These are phyloP conservation scores for Chelon labrosus DNA, from an alignment of 2,797 vertebrate species.

Conservation along the genomic window DNA sequence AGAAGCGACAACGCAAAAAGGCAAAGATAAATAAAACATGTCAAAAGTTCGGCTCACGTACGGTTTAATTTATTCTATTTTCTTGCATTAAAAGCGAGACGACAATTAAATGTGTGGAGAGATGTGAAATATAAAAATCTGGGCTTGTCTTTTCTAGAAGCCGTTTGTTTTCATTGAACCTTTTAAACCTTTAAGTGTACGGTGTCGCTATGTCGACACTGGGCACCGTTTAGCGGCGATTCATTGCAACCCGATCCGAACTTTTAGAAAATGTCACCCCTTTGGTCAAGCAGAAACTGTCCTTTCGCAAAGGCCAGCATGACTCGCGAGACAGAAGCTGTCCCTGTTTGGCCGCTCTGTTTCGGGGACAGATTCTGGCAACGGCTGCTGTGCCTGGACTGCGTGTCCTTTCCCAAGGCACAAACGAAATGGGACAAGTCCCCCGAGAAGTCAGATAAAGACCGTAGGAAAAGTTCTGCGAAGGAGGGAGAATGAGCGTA, in stretches of 20 bases:
- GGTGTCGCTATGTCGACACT: neutral
- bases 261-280: slow-evolving; percentile 66
- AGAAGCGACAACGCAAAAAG: too few relatives aligned
- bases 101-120: too few relatives aligned
- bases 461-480: slow-evolving; percentile 12
- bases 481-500: slow-evolving; percentile 25
- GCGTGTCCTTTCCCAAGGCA: slow-evolving; percentile 69
- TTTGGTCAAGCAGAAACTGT: slow-evolving; percentile 56
- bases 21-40: too few relatives aligned
- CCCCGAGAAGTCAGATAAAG: slow-evolving; percentile 64
- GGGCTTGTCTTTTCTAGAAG: too few relatives aligned
- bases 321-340: slow-evolving; percentile 52
- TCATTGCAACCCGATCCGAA: slow-evolving; percentile 50
- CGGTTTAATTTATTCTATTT: too few relatives aligned
- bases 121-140: too few relatives aligned
- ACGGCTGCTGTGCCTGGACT: slow-evolving; percentile 46
- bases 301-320: slow-evolving; percentile 62
- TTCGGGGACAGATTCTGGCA: slow-evolving; percentile 59
- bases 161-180: neutral
- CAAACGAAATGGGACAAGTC: slow-evolving; percentile 78
- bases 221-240: slow-evolving; percentile 29
- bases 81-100: too few relatives aligned
- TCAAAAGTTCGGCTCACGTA: too few relatives aligned
- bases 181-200: neutral
- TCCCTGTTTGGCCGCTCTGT: slow-evolving; percentile 58